phyloP scores from a whole-genome alignment of 2,113 vertebrate genomes.

The Pomatostomus ruficeps region DNA sequence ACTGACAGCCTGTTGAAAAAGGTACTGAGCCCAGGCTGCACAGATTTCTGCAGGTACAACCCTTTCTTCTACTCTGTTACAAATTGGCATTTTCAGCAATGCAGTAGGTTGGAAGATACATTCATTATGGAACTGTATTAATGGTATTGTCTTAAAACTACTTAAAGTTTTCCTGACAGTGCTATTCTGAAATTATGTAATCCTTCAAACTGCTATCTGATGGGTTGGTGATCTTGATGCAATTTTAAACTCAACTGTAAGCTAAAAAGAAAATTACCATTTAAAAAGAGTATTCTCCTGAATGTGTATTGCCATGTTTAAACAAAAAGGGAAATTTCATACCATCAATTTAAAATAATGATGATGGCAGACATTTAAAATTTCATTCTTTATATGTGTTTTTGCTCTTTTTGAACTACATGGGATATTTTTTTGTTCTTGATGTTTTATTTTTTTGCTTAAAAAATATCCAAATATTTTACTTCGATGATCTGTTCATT shows the following conservation, averaged over 20 bases:
- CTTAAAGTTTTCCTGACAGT: background rate
- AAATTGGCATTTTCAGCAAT: background rate
- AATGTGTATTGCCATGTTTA: background rate
- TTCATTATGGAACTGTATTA: background rate
- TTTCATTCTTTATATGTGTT: background rate
- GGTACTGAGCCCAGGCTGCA: background rate
- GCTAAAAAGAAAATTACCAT: background rate
- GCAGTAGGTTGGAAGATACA: background rate
- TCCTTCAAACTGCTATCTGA: background rate
- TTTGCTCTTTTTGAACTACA: background rate
- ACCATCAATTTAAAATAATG: background rate
- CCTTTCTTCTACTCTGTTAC: background rate
- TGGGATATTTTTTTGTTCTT: background rate
- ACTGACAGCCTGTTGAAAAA: background rate
- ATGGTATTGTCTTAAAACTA: background rate
- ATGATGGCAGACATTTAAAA: background rate
- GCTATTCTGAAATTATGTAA: background rate
- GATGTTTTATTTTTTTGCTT: background rate
- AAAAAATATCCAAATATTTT: background rate
- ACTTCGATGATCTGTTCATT: background rate
- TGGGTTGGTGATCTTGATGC: background rate
- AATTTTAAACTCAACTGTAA: background rate
- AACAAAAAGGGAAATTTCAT: background rate
- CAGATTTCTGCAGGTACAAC: background rate
- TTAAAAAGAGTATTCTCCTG: background rate